These are phyloP conservation scores for Pygocentrus nattereri DNA, from an alignment of 2,797 vertebrate species.

Conservation along the genomic window DNA sequence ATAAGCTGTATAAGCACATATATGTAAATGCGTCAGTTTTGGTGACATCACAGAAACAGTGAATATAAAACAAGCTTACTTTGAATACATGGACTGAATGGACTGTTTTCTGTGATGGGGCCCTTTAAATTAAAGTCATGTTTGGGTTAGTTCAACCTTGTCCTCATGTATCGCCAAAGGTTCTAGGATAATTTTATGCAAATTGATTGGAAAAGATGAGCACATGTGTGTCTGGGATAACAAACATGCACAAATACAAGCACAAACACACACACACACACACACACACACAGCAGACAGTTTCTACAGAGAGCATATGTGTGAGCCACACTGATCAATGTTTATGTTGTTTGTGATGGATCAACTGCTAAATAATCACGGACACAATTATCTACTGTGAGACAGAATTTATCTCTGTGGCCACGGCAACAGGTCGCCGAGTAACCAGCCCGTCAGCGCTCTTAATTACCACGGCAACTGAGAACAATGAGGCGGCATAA, in stretches of 20 bases:
- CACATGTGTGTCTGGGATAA: neutral
- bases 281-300: neutral
- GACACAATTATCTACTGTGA: slow-evolving; percentile 45
- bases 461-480: slow-evolving; percentile 48
- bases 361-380: slow-evolving; percentile 62
- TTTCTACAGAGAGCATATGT: neutral
- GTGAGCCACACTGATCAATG: slow-evolving; percentile 44
- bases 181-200: neutral
- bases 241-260: neutral
- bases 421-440: slow-evolving; percentile 42
- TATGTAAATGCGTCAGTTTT: no score
- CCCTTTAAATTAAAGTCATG: no score
- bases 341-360: slow-evolving; percentile 58
- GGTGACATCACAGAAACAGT: no score
- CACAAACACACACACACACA: neutral
- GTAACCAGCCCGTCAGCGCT: slow-evolving; percentile 39
- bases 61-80: no score
- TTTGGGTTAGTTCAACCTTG: no score
- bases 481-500: slow-evolving; percentile 39
- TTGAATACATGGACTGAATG: no score
- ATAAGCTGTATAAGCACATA: no score
- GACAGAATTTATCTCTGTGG: slow-evolving; percentile 44
- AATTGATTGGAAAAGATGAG: neutral
- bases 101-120: no score
- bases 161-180: no score